Evolutionary conservation across 2,797 vertebrate species (phyloP).

Genomic region (Petrocephalus sullivani): DNA sequence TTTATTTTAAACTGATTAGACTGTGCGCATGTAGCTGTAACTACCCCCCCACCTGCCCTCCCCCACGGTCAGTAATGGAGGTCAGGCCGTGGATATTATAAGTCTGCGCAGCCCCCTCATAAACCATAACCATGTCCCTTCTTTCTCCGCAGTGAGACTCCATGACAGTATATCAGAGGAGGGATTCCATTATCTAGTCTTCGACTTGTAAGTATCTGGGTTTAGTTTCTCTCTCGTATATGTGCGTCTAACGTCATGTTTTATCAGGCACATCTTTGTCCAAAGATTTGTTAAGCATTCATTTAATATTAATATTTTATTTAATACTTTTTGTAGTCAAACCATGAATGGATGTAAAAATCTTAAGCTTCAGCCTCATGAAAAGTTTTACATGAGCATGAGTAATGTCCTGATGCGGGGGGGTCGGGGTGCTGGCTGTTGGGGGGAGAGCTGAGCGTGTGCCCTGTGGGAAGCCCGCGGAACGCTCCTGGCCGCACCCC

Average conservation of each 20-base stretch:
- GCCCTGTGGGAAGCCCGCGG: not conserved
- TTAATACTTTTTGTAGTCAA: not conserved
- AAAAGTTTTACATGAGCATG: not conserved
- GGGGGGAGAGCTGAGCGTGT: not conserved
- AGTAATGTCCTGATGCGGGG: not conserved
- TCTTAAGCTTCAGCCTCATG: not conserved
- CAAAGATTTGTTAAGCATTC: not conserved
- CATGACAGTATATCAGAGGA: constrained; percentile 91
- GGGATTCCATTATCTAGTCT: constrained; percentile 95
- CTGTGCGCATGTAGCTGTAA: not conserved
- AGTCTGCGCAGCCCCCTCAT: not conserved
- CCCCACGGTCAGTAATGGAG: constrained; percentile 1
- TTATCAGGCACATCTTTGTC: not conserved
- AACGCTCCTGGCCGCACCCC: not conserved
- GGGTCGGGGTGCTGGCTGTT: not conserved
- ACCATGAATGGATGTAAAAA: not conserved
- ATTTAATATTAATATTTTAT: not conserved
- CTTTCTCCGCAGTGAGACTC: constrained; percentile 67
- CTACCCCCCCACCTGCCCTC: not conserved
- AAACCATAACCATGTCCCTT: constrained; percentile 20
- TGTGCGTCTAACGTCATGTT: not conserved
- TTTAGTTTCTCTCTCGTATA: not conserved
- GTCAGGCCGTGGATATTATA: constrained; percentile 16
- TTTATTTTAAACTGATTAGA: not conserved
- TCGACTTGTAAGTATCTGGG: constrained; percentile 82